Base-by-base conservation (phyloP, 2,888 invertebrate species). In the Leptinotarsa tumamoca region DNA sequence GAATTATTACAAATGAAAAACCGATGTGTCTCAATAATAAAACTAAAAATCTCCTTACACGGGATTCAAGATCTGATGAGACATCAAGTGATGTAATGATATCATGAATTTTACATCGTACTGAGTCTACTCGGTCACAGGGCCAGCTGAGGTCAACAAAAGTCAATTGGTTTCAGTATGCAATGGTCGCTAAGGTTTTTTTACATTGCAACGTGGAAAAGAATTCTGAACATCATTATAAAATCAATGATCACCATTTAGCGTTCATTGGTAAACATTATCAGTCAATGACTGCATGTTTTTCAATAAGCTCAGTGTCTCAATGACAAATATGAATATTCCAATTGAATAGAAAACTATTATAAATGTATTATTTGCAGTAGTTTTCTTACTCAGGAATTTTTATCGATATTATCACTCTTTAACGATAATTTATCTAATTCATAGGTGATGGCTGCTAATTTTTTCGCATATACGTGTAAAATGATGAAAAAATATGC, bases 131-230 rank as follows among this genome's bases (percentile, higher is more conserved):
- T 81, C 79, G 80, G 82, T 82, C 82, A 82, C 72, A 78, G 75
- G 77, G 80, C 75, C 77, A 76, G 70, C 74, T 70, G 67, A 76
- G 81, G 82, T 82, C 81, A 80, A 43, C 43, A 43, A 63, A 70
- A 78, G 82, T 82, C 81, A 82, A 82, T 82, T 82, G 80, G 78
- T 70, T 71, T 67, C 76, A 80, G 80, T 79, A 77, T 80, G 80
- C 78, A 76, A 66, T 70, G 69, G 77, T 76, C 71, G 73, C 73
- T 61, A 75, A 72, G 73, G 67, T 77, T 77, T 78, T 78, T 79
- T 80, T 75, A 77, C 78, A 80, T 78, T 80, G 78, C 74, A 77
- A 66, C 71, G 71, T 21, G 58, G 23, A 63, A 76, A 73, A 66
- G 69, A 76, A 66, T 70, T 58, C 23, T 33, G n/a, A 13, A 68